These are phyloP conservation scores for Lophius piscatorius DNA, from an alignment of 2,113 vertebrate species.

Conservation along the genomic window DNA sequence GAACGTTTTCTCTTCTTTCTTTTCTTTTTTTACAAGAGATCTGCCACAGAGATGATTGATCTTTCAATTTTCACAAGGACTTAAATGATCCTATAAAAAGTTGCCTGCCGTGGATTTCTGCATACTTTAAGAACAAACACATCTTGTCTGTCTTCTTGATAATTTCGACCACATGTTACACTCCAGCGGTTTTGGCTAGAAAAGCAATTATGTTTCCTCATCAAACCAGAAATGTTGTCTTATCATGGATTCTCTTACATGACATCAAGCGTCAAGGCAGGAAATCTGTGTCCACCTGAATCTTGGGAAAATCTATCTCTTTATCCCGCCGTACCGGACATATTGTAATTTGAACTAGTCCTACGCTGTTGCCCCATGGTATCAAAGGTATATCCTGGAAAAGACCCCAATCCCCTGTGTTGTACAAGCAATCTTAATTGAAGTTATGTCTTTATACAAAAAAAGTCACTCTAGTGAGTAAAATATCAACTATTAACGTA, in stretches of 20 bases:
- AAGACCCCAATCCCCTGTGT: too few species aligned
- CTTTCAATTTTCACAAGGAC: constrained; percentile 75
- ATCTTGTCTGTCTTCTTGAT: constrained; percentile 78
- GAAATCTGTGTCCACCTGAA: constrained; percentile 59
- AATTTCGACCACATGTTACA: constrained; percentile 80
- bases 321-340: constrained; percentile 29
- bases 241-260: constrained; percentile 65
- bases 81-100: constrained; percentile 79
- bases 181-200: constrained; percentile 74
- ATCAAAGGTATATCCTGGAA: too few species aligned
- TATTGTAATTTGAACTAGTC: constrained; percentile 45
- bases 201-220: constrained; percentile 81
- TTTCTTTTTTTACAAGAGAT: constrained; percentile 49
- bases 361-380: too few species aligned
- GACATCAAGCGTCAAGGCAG: constrained; percentile 50
- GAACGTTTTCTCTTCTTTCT: constrained; percentile 61
- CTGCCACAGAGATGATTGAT: constrained; percentile 75
- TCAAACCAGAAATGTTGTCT: constrained; percentile 79
- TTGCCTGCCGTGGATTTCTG: constrained; percentile 75
- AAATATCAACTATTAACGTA: too few species aligned
- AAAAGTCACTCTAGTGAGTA: too few species aligned
- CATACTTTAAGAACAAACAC: constrained; percentile 78
- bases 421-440: too few species aligned
- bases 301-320: constrained; percentile 39
- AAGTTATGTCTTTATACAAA: too few species aligned